Base-by-base conservation (phyloP, 1,140 invertebrate genomes). In the Pogonomyrmex californicus region DNA sequence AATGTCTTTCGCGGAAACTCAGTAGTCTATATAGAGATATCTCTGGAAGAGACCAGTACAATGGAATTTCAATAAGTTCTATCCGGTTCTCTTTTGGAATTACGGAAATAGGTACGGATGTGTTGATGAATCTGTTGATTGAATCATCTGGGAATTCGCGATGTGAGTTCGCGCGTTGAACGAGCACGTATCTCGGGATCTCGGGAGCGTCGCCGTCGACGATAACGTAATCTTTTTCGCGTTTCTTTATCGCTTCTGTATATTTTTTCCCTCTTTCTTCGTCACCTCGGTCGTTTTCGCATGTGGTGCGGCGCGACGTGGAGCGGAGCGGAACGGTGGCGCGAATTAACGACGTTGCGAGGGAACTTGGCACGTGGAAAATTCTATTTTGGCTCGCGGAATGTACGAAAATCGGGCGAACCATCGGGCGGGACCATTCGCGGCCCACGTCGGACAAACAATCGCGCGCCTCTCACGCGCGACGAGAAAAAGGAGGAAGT, bases 361-460 rank as follows among this genome's bases (percentile, higher is more conserved):
- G 70, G 47, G 71, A 68, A 77, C 77, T 90, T 90, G 88, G 88
- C 88, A 89, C 88, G 78, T 90, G 88, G 78, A 87, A 89, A 90
- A 73, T 78, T 81, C 88, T 90, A 89, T 90, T 90, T 90, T 51
- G 56, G 88, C 70, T 81, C 56, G 38, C 49, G 88, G 88, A 89
- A 90, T 89, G 88, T 65, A 86, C 75, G 63, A 87, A 51, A 73
- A 86, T 76, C 76, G 70, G 36, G 44, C 76, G 75, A 33, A 33
- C 10, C 66, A 41, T 47, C 41, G 54, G 60, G 47, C 60, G 78
- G 77, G 47, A 68, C 36, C 62, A 41, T 81, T 56, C 36, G 62
- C 63, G 63, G 23, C 9, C 14, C 33, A 58, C 66, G 66, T 82
- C 79, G 17, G 41, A n/a, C 79, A 60, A 83, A 83, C 68, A 83